A percentile compares a stretch with the other conserved stretches of the same genome.
These are phyloP conservation scores for Aproaerema taeniolella DNA, from an alignment of 2,888 invertebrate genomes.

Conservation along the genomic window DNA sequence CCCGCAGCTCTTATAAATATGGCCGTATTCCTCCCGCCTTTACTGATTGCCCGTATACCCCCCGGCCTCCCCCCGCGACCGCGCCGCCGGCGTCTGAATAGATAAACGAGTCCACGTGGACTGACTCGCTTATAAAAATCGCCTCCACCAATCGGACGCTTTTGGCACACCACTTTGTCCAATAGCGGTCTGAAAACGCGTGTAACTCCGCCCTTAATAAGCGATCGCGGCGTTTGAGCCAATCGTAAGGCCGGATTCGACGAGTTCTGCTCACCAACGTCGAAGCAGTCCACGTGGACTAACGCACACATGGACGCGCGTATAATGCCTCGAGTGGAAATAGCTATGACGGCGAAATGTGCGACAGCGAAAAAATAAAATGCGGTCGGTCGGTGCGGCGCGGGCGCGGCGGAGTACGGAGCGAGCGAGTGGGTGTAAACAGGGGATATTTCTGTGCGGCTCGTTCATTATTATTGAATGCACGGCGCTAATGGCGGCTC, in stretches of 20 bases:
- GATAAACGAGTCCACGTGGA: slow-evolving; percentile 79
- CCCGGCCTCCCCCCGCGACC: slow-evolving; percentile 74
- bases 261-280: slow-evolving; percentile 64
- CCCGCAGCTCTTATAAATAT: slow-evolving; percentile 79
- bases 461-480: slow-evolving; percentile 77
- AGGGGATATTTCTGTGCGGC: slow-evolving; percentile 75
- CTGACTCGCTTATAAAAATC: slow-evolving; percentile 75
- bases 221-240: slow-evolving; percentile 59
- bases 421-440: slow-evolving; percentile 75
- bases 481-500: slow-evolving; percentile 66
- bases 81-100: slow-evolving; percentile 79
- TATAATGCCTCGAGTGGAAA: slow-evolving; percentile 78
- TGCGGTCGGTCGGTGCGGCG: slow-evolving; percentile 74
- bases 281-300: slow-evolving; percentile 73
- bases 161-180: slow-evolving; percentile 38
- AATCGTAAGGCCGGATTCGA: slow-evolving; percentile 43
- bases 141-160: slow-evolving; percentile 52
- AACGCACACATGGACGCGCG: slow-evolving; percentile 62
- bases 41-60: slow-evolving; percentile 80
- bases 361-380: slow-evolving; percentile 79
- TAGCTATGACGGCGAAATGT: slow-evolving; percentile 79
- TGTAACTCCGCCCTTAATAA: slow-evolving; percentile 78
- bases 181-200: slow-evolving; percentile 47
- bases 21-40: slow-evolving; percentile 78
- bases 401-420: slow-evolving; percentile 34